These are phyloP conservation scores for Drosophila ogumai DNA, from an alignment of 1,140 invertebrate species.

Conservation along the genomic window DNA sequence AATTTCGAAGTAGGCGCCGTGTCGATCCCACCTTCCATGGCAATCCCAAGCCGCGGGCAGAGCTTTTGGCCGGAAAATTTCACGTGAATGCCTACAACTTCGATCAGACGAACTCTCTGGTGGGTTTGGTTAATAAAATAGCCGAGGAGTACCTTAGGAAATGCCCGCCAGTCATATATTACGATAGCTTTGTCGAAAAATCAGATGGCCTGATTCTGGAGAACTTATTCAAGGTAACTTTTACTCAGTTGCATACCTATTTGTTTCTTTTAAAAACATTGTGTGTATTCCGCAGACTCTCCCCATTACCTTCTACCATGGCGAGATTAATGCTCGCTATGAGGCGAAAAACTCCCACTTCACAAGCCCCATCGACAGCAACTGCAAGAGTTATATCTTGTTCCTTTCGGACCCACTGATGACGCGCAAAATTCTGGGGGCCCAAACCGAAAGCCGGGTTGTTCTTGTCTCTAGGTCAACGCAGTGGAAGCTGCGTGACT, in stretches of 20 bases:
- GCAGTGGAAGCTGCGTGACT: conserved; percentile 90
- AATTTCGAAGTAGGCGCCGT: conserved; percentile 51
- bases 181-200: conserved; percentile 86
- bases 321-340: conserved; percentile 85
- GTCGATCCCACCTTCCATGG: conserved; percentile 85
- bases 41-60: conserved; percentile 86
- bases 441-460: conserved; percentile 87
- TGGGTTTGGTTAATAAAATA: conserved; percentile 86
- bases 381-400: conserved; percentile 88
- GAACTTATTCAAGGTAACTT: conserved; percentile 85
- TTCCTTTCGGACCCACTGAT: conserved; percentile 88
- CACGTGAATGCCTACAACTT: conserved; percentile 71
- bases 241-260: too few species aligned
- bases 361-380: conserved; percentile 70
- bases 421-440: conserved; percentile 86
- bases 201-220: conserved; percentile 86
- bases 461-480: conserved; percentile 88
- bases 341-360: conserved; percentile 56
- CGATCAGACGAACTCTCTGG: conserved; percentile 86
- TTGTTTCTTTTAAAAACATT: neutral
- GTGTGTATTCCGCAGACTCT: conserved; percentile 81
- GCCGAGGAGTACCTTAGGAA: conserved; percentile 86
- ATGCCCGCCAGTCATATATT: conserved; percentile 88
- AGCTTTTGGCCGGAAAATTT: conserved; percentile 86
- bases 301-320: conserved; percentile 87